A percentile compares a stretch with the other conserved stretches of the same genome.
Conservation (phyloP, 2,888 invertebrate species). For the Nemotelus pantherinus region DNA sequence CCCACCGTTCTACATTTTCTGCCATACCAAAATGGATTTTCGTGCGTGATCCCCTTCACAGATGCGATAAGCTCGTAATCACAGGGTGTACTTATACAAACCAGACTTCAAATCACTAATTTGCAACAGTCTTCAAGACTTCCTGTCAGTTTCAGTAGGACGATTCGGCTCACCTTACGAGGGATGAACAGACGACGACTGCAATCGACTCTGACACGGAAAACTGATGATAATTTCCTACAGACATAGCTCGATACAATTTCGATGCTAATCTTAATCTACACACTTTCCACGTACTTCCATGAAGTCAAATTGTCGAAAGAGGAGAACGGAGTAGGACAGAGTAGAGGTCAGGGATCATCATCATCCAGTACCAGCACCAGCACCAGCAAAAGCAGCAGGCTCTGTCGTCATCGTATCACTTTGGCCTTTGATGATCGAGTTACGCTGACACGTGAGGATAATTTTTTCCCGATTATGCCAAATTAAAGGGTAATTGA, state of each 20-base stretch:
- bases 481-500: conserved; percentile 52
- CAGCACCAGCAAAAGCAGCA: neutral
- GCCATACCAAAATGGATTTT: too few relatives aligned
- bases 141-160: neutral
- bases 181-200: conserved; percentile 7
- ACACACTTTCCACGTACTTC: neutral
- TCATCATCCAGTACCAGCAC: neutral
- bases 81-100: conserved; percentile 14
- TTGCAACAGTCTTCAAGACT: conserved; percentile 22
- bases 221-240: neutral
- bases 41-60: neutral
- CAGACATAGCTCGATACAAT: neutral
- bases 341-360: neutral
- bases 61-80: conserved; percentile 17
- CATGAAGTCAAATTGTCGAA: neutral
- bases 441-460: conserved; percentile 51
- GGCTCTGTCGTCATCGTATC: conserved; percentile 23
- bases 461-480: conserved; percentile 51
- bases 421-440: conserved; percentile 49
- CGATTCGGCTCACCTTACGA: neutral
- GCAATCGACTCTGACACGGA: neutral
- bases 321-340: neutral
- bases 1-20: too few relatives aligned
- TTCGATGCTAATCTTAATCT: conserved; percentile 3
- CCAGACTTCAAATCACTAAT: conserved; percentile 10